These are phyloP conservation scores for Cydia strobilella DNA, from an alignment of 1,140 invertebrate species.

Conservation along the genomic window DNA sequence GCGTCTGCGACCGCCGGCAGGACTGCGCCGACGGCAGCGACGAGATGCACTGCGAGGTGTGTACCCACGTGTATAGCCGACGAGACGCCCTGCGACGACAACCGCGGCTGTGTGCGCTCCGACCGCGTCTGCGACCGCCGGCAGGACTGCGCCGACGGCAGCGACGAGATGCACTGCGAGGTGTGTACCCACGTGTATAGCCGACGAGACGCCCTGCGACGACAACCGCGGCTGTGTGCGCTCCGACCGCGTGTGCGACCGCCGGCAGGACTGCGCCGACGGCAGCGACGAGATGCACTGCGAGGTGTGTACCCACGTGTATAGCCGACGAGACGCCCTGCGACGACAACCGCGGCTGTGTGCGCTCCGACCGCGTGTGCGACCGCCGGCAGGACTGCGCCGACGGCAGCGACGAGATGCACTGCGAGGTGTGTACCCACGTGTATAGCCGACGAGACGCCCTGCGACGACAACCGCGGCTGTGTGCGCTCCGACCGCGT, in stretches of 20 bases:
- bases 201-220: constrained; percentile 63
- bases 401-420: constrained; percentile 86
- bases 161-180: constrained; percentile 86
- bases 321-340: constrained; percentile 63
- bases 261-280: constrained; percentile 85
- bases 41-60: constrained; percentile 82
- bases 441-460: constrained; percentile 56
- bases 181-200: neutral
- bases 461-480: constrained; percentile 52
- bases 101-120: constrained; percentile 49
- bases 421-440: constrained; percentile 71
- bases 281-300: constrained; percentile 87
- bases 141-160: constrained; percentile 85
- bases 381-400: constrained; percentile 85
- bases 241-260: constrained; percentile 82
- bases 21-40: constrained; percentile 88
- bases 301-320: constrained; percentile 18
- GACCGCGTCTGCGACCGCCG: constrained; percentile 83
- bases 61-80: constrained; percentile 47
- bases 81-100: constrained; percentile 57
- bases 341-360: constrained; percentile 54
- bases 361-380: constrained; percentile 76
- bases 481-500: constrained; percentile 55
- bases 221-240: constrained; percentile 56
- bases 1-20: constrained; percentile 83